Base-by-base conservation (phyloP, 1,140 invertebrate genomes). In the Acromyrmex charruanus region DNA sequence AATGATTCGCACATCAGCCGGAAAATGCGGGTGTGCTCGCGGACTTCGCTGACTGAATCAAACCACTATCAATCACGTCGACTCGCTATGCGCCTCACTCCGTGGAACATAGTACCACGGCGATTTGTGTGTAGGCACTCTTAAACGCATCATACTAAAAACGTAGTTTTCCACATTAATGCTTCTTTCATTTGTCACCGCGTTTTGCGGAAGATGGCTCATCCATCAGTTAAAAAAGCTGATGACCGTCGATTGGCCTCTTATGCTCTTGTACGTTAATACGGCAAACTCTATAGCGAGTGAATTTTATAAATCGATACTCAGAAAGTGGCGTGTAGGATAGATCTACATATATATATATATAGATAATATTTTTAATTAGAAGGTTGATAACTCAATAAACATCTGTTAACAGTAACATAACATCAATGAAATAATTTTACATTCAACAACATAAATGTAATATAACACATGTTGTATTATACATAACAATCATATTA, bases 21-120 rank as follows among this genome's bases (percentile, higher is more conserved):
- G 86, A 87, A 87, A 87, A 87, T 87, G 82, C 80, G 80, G 69
- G 69, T n/a, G 58, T 74, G 69, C 80, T 84, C 81, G 81, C 68
- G 80, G 77, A 84, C 79, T 87, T 61, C 61, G 71, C 51, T 85
- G 86, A 87, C 86, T 87, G 86, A 87, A 87, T 87, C 86, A 87
- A 87, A 87, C 86, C 86, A 85, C 80, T 85, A 87, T 87, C 86
- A 87, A 87, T 87, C 86, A 87, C 81, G 81, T 77, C 59, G 63
- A 80, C 74, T 65, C 82, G 66, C 80, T 74, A 63, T 74, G 74
- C 82, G 71, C n/a, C 61, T 75, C 72, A 51, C 49, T 85, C 58
- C 28, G 63, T 44, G 59, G 63, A 53, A 61, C 63, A 49, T 63
- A 65, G 66, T 53, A 18, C n/a, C 84, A 44, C 9, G 61, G 39